Evolutionary conservation across 2,113 vertebrate genomes (phyloP).

Genomic region (Sinocyclocheilus grahami): DNA sequence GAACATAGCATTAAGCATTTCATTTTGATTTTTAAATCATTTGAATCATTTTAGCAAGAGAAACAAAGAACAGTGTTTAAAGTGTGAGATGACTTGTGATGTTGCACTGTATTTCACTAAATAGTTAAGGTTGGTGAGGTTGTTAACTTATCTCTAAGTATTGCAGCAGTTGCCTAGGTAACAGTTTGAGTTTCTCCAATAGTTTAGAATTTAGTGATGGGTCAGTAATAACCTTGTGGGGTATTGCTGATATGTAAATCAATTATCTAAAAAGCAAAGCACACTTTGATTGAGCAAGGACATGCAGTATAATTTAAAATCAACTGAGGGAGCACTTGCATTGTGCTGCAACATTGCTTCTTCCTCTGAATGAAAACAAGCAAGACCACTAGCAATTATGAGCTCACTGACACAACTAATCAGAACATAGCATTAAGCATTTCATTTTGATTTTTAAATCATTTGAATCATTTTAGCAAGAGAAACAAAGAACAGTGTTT

Average conservation of each 20-base stretch:
- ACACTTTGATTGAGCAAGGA: background rate
- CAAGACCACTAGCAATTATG: background rate
- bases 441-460: background rate
- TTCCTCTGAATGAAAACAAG: slow-evolving; percentile 13
- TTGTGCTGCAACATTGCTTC: background rate
- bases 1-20: slow-evolving; percentile 1
- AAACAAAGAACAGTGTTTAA: background rate
- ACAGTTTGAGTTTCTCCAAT: background rate
- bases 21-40: background rate
- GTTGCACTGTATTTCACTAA: background rate
- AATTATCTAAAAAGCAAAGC: background rate
- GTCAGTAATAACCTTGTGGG: background rate
- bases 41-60: background rate
- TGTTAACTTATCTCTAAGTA: slow-evolving; percentile 37
- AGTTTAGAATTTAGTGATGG: background rate
- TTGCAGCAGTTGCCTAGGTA: slow-evolving; percentile 36
- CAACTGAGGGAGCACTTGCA: slow-evolving; percentile 13
- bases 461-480: background rate
- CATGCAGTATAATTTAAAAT: slow-evolving; percentile 10
- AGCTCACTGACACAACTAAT: slow-evolving; percentile 7
- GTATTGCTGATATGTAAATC: background rate
- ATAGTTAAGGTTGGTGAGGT: slow-evolving; percentile 4
- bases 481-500: background rate
- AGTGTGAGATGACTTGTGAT: background rate
- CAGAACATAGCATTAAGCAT: background rate